A percentile compares a stretch with the other conserved stretches of the same genome.
phyloP scores from a whole-genome alignment of 1,140 invertebrate genomes.

The Hyles euphorbiae region DNA sequence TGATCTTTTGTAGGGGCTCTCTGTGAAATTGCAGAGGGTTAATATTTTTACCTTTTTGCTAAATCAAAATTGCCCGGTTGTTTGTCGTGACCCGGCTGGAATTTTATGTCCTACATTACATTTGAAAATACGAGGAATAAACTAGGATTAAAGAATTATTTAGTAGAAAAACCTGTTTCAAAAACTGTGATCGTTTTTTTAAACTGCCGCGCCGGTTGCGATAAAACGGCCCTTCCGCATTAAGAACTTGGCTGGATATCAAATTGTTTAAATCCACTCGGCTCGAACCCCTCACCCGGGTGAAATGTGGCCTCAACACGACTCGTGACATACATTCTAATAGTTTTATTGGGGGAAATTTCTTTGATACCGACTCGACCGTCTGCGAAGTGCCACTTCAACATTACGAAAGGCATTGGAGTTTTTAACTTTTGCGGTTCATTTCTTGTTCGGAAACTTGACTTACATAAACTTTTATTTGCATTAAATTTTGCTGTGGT shows the following conservation, averaged over 20 bases:
- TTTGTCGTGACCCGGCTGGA: not conserved
- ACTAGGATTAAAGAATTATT: too few relatives aligned
- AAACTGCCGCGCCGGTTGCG: not conserved
- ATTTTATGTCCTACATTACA: not conserved
- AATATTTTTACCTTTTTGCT: constrained; percentile 65
- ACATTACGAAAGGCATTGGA: not conserved
- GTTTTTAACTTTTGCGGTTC: not conserved
- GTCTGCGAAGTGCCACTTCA: not conserved
- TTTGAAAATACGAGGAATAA: too few relatives aligned
- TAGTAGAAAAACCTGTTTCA: too few relatives aligned
- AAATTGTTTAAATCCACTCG: constrained; percentile 28
- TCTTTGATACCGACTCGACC: not conserved
- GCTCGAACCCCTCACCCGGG: constrained; percentile 29
- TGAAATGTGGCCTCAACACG: constrained; percentile 36
- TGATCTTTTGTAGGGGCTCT: constrained; percentile 72
- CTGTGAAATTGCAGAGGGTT: constrained; percentile 67
- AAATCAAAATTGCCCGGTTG: constrained; percentile 54
- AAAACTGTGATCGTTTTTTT: too few relatives aligned
- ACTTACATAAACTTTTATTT: too few relatives aligned
- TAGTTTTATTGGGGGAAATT: constrained; percentile 41
- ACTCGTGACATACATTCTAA: constrained; percentile 64
- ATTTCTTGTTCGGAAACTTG: too few relatives aligned
- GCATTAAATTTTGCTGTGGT: too few relatives aligned
- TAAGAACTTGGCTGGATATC: constrained; percentile 6
- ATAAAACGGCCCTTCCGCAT: not conserved